These are phyloP conservation scores for Peromyscus californicus DNA, from an alignment of 2,113 vertebrate species.

Conservation along the genomic window DNA sequence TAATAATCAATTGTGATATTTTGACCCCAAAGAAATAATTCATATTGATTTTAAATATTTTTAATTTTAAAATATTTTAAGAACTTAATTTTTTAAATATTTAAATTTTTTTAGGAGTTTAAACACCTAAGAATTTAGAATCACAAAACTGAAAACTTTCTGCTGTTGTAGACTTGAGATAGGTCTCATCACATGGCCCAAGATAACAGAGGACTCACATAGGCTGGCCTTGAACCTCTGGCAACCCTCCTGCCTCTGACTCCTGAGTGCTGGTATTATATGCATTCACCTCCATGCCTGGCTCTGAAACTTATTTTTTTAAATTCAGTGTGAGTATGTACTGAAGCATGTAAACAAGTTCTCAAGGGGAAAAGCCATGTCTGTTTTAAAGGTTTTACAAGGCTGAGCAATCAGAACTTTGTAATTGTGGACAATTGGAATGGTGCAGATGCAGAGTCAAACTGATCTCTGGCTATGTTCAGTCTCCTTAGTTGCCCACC, in stretches of 20 bases:
- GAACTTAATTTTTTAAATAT: background rate
- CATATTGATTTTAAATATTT: background rate
- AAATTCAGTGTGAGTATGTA: background rate
- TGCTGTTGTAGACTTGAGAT: background rate
- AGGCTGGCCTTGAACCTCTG: background rate
- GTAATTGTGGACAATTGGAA: background rate
- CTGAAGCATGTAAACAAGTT: background rate
- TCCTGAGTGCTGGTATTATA: background rate
- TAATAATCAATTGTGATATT: background rate
- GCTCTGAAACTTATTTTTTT: background rate
- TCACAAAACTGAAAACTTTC: background rate
- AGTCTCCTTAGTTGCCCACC: background rate
- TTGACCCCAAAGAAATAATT: background rate
- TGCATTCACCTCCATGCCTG: background rate
- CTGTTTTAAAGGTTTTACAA: background rate
- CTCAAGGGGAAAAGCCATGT: background rate
- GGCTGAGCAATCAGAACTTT: background rate
- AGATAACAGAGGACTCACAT: background rate
- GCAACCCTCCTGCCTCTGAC: background rate
- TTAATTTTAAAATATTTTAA: background rate
- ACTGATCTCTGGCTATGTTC: background rate
- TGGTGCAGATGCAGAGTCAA: background rate
- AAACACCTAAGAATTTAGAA: background rate
- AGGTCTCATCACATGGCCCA: background rate
- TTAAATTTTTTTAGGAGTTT: background rate